phyloP scores from a whole-genome alignment of 2,113 vertebrate species.

The Mungos mungo region DNA sequence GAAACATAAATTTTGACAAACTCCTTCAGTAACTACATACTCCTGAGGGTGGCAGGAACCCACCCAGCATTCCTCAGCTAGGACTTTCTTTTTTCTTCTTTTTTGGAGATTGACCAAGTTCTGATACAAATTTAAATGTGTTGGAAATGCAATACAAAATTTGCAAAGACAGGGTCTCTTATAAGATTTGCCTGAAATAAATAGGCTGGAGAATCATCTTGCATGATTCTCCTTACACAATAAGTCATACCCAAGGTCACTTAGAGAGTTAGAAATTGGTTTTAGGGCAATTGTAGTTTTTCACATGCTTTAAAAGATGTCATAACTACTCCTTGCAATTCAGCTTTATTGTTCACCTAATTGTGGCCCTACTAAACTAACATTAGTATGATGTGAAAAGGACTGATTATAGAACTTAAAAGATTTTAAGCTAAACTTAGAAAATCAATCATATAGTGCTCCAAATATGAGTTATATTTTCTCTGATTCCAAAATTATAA shows the following conservation, averaged over 20 bases:
- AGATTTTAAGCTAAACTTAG: background rate
- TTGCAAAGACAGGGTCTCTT: background rate
- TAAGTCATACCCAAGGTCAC: slow-evolving; percentile 47
- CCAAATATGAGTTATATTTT: slow-evolving; percentile 3
- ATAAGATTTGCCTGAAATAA: slow-evolving; percentile 15
- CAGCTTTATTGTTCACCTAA: background rate
- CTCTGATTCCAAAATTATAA: slow-evolving; percentile 19
- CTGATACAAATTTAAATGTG: slow-evolving; percentile 23
- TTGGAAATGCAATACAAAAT: slow-evolving; percentile 38
- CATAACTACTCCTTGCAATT: background rate
- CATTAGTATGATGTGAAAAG: background rate
- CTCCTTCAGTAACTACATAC: background rate
- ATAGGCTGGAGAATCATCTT: background rate
- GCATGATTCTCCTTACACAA: background rate
- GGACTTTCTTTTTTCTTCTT: background rate
- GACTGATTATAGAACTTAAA: background rate
- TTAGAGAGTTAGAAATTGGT: background rate
- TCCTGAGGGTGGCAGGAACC: background rate
- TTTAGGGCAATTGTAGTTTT: background rate
- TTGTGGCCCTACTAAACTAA: background rate
- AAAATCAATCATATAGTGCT: background rate
- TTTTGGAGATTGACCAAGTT: background rate
- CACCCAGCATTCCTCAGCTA: background rate
- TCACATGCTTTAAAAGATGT: background rate
- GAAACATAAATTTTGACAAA: slow-evolving; percentile 39